A percentile compares a stretch with the other conserved stretches of the same genome.
These are phyloP conservation scores for Echinarachnius parma DNA, from an alignment of 53 echinoderm and acorn worm species.

Conservation along the genomic window DNA sequence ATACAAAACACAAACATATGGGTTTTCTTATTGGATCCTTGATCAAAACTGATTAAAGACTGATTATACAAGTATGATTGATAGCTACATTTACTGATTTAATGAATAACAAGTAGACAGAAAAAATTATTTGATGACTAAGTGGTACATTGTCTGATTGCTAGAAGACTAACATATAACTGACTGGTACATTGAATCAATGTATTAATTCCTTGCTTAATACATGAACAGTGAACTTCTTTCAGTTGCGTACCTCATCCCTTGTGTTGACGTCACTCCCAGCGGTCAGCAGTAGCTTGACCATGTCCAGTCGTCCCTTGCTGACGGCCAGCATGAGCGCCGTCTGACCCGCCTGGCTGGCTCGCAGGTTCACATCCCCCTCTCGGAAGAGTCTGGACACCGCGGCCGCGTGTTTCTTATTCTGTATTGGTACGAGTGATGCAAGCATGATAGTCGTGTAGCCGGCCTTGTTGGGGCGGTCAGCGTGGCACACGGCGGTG, in stretches of 20 bases:
- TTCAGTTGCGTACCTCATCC: constrained; percentile 97
- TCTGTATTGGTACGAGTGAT: constrained; percentile 68
- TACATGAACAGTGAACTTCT: background rate
- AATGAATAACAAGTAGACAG: too few relatives aligned
- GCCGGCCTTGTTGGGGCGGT: constrained; percentile 85
- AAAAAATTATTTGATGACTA: too few relatives aligned
- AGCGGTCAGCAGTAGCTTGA: constrained; percentile 72
- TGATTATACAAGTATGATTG: too few relatives aligned
- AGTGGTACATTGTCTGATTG: too few relatives aligned
- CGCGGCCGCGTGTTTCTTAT: constrained; percentile 52
- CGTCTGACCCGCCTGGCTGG: constrained; percentile 93
- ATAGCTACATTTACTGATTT: too few relatives aligned
- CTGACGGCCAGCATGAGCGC: constrained; percentile 98
- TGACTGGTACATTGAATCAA: too few relatives aligned
- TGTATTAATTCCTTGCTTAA: background rate
- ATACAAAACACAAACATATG: too few relatives aligned
- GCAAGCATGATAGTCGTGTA: constrained; percentile 97
- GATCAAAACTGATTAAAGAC: too few relatives aligned
- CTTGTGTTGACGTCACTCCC: constrained; percentile 88
- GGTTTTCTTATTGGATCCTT: too few relatives aligned
- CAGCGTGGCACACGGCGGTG: constrained; percentile 72
- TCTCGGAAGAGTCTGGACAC: constrained; percentile 71
- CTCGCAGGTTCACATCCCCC: constrained; percentile 83
- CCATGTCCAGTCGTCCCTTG: constrained; percentile 83
- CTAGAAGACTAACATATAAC: too few relatives aligned